Evolutionary conservation across 2,797 vertebrate species (phyloP), one percentile per base, ranked within the genome.

Genomic region (Antennarius maculatus): DNA sequence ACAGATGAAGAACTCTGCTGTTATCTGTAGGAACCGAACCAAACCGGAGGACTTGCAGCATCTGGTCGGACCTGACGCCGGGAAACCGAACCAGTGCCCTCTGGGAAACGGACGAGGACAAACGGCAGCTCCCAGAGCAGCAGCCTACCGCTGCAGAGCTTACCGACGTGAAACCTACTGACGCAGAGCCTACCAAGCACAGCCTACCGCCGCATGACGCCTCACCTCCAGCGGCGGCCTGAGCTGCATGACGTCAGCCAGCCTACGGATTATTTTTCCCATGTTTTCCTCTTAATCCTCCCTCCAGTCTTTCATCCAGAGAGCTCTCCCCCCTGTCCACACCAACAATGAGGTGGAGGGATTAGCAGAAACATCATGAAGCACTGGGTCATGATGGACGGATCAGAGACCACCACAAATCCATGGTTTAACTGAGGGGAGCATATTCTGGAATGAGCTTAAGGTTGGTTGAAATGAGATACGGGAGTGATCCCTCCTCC

Each of bases 211-310:
- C 4, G 31, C 62, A 68, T 61, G 31, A 5, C 39, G 69, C 68
- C 68, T 80, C 72, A 84, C 77, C 81, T 82, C 59, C 57, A 54
- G 54, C 67, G 29, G 80, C 64, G 75, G 79, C 43, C 83, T 76
- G 67, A 43, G 18, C 65, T 58, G 62, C 71, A 54, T 91, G 86
- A 88, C 82, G 76, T 91, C 83, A 87, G 54, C 28, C 54, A 28
- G 69, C 63, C 75, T 49, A 54, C 79, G 87, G 90, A 92, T 89
- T 91, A 91, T 91, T 87, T 91, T 87, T 12, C 58, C 69, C 77
- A 75, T 86, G 83, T 87, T 83, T 60, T 75, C 71, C 75, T 61
- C 77, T 81, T 91, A 91, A 90, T 92, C 90, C 89, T 73, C 61
- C 59, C 70, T 75, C 66, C 69, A 88, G 86, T 67, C 87, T 88